A percentile compares a stretch with the other conserved stretches of the same genome.
These are phyloP conservation scores for Schizopygopsis malacanthus DNA, from an alignment of 2,797 vertebrate species.

Conservation along the genomic window DNA sequence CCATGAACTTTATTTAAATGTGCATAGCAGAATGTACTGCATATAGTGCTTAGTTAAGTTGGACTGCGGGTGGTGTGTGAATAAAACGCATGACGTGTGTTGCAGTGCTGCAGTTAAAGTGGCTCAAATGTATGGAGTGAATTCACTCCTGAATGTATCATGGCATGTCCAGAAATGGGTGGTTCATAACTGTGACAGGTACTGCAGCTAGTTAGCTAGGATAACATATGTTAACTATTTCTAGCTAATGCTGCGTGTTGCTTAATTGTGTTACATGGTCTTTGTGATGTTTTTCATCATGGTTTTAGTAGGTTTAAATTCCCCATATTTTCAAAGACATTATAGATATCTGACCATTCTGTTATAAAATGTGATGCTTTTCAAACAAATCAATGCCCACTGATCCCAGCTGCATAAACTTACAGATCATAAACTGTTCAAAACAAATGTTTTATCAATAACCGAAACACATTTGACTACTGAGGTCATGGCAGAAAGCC, in stretches of 20 bases:
- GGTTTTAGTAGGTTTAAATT: background rate
- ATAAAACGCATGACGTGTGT: background rate
- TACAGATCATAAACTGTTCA: background rate
- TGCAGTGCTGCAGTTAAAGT: background rate
- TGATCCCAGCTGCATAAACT: background rate
- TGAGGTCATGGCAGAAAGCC: constrained; percentile 22
- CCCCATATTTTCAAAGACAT: background rate
- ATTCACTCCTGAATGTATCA: background rate
- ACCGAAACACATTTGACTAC: background rate
- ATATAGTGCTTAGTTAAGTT: constrained; percentile 14
- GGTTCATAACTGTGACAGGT: background rate
- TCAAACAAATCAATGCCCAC: background rate
- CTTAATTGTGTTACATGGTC: background rate
- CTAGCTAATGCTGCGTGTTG: background rate
- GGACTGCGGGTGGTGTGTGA: background rate
- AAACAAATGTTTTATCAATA: background rate
- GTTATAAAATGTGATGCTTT: background rate
- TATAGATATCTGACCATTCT: background rate
- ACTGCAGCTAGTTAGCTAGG: background rate
- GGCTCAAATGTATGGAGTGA: background rate
- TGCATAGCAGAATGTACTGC: background rate
- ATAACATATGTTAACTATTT: background rate
- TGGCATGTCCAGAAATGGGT: background rate
- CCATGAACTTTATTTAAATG: constrained; percentile 16
- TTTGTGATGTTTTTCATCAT: background rate